Conservation (phyloP, 2,888 invertebrate genomes). For the Archaeoteleia sp. region DNA sequence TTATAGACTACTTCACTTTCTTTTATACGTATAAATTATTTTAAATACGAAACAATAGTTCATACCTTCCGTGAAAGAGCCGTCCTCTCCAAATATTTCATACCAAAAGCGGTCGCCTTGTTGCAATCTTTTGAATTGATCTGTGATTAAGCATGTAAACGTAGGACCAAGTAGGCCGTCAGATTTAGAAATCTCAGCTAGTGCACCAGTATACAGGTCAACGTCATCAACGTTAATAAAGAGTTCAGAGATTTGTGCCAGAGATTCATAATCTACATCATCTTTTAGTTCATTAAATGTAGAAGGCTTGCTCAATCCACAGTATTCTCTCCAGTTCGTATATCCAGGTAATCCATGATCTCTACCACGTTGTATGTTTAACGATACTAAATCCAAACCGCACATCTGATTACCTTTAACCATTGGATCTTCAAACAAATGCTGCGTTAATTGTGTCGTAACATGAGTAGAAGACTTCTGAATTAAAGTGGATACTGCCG, state of each 20-base stretch:
- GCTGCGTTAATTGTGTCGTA: slow-evolving; percentile 78
- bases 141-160: slow-evolving; percentile 87
- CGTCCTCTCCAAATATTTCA: slow-evolving; percentile 81
- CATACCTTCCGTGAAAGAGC: slow-evolving; percentile 82
- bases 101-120: slow-evolving; percentile 93
- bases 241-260: slow-evolving; percentile 79
- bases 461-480: slow-evolving; percentile 71
- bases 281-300: slow-evolving; percentile 81
- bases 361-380: slow-evolving; percentile 91
- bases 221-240: slow-evolving; percentile 89
- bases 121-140: slow-evolving; percentile 89
- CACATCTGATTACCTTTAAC: slow-evolving; percentile 76
- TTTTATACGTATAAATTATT: too few species aligned
- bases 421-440: slow-evolving; percentile 79
- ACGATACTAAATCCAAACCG: slow-evolving; percentile 89
- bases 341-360: slow-evolving; percentile 92
- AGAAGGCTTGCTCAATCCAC: slow-evolving; percentile 80
- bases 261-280: slow-evolving; percentile 81
- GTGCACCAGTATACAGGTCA: slow-evolving; percentile 90
- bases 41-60: too few species aligned
- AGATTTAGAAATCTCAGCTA: slow-evolving; percentile 84
- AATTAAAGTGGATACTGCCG: slow-evolving; percentile 76
- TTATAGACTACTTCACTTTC: too few species aligned
- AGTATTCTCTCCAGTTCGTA: slow-evolving; percentile 84
- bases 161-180: slow-evolving; percentile 89